Percentiles rank a stretch among this genome's conserved stretches.
Evolutionary conservation across 2,113 vertebrate species (phyloP).

Genomic region (Carlito syrichta): DNA sequence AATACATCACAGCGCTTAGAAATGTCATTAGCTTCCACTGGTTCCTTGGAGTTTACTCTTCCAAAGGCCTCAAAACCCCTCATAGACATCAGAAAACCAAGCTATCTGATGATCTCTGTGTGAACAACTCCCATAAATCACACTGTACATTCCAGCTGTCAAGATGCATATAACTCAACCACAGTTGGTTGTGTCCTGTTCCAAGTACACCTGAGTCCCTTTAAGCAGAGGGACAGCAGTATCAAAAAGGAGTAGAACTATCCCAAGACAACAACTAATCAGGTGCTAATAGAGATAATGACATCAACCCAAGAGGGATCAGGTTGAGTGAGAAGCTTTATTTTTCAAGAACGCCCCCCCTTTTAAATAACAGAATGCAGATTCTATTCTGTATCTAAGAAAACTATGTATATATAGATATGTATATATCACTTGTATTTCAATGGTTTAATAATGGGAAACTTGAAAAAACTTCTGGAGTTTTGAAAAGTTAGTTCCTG

Average conservation of each 20-base stretch:
- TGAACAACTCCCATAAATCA: not conserved
- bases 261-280: not conserved
- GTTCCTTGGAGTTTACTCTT: not conserved
- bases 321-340: not conserved
- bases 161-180: not conserved
- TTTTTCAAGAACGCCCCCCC: not conserved
- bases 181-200: not conserved
- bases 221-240: too few relatives aligned
- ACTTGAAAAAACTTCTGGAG: not conserved
- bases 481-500: not conserved
- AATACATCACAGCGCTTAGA: not conserved
- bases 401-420: not conserved
- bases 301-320: not conserved
- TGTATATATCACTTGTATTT: not conserved
- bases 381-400: not conserved
- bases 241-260: not conserved
- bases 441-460: not conserved
- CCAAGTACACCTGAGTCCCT: not conserved
- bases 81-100: not conserved
- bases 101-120: not conserved
- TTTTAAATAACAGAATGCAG: not conserved
- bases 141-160: not conserved
- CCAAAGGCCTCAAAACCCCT: not conserved
- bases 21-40: not conserved
- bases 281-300: not conserved